Evolutionary conservation across 2,888 invertebrate species (phyloP).

Genomic region (Gonocerus acuteangulatus): DNA sequence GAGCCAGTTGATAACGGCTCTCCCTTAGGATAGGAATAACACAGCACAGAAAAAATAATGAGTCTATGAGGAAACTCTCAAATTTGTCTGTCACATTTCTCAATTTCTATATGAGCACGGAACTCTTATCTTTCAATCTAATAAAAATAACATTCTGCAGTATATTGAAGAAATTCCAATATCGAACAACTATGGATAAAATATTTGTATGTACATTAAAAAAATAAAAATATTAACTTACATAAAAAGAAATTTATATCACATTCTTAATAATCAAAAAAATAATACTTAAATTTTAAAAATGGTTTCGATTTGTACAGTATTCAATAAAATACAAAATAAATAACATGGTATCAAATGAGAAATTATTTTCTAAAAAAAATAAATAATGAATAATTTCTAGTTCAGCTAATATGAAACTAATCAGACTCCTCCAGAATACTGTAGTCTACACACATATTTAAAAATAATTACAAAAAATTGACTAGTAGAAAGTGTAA

Average conservation of each 20-base stretch:
- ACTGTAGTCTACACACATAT: conserved; percentile 11
- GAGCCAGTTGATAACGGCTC: too few species aligned
- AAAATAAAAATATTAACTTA: conserved; percentile 15
- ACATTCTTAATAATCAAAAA: neutral
- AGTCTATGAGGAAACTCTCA: too few species aligned
- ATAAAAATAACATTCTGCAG: too few species aligned
- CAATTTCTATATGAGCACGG: too few species aligned
- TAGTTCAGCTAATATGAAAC: conserved; percentile 4
- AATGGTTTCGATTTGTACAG: neutral
- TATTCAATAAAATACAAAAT: conserved; percentile 2
- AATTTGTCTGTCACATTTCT: too few species aligned
- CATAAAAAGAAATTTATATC: neutral
- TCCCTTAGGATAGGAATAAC: too few species aligned
- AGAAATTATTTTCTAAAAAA: conserved; percentile 1
- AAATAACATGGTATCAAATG: conserved; percentile 16
- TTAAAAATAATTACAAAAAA: conserved; percentile 7
- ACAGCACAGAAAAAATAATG: too few species aligned
- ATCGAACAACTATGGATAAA: conserved; percentile 9
- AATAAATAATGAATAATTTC: conserved; percentile 9
- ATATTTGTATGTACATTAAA: conserved; percentile 5
- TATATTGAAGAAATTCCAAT: neutral
- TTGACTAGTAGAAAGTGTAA: conserved; percentile 15
- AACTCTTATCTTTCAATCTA: too few species aligned
- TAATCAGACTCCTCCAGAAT: conserved; percentile 25
- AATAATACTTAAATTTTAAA: conserved; percentile 15